These are phyloP conservation scores for Syrmaticus mikado DNA, from an alignment of 2,113 vertebrate species.

Conservation along the genomic window DNA sequence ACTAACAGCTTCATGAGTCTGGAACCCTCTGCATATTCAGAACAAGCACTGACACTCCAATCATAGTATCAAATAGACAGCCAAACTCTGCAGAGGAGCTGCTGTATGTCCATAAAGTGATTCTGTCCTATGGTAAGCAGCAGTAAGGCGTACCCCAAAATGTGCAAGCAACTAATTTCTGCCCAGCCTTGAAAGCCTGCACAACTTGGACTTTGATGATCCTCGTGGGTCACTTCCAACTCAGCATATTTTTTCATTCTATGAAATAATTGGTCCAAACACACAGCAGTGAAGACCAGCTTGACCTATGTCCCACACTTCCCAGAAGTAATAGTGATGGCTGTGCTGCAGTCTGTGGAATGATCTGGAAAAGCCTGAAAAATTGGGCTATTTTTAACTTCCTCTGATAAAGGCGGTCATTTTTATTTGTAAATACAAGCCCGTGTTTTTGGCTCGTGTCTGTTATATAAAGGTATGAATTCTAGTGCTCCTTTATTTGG, in stretches of 20 bases:
- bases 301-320: not conserved
- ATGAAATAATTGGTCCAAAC: not conserved
- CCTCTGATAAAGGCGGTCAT: not conserved
- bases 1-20: not conserved
- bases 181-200: not conserved
- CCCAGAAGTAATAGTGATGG: accelerated
- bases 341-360: not conserved
- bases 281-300: accelerated
- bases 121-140: not conserved
- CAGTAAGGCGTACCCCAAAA: not conserved
- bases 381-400: not conserved
- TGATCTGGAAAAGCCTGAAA: not conserved
- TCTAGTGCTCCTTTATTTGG: not conserved
- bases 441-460: not conserved
- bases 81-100: not conserved
- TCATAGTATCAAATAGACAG: not conserved
- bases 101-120: accelerated
- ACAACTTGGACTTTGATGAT: not conserved
- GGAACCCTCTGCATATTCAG: accelerated
- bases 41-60: not conserved
- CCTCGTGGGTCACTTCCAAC: not conserved
- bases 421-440: not conserved
- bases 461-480: not conserved
- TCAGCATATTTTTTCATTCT: not conserved
- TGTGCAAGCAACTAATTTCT: not conserved